Evolutionary conservation across 2,888 invertebrate species (phyloP).

Genomic region (Cryptosula pallasiana): DNA sequence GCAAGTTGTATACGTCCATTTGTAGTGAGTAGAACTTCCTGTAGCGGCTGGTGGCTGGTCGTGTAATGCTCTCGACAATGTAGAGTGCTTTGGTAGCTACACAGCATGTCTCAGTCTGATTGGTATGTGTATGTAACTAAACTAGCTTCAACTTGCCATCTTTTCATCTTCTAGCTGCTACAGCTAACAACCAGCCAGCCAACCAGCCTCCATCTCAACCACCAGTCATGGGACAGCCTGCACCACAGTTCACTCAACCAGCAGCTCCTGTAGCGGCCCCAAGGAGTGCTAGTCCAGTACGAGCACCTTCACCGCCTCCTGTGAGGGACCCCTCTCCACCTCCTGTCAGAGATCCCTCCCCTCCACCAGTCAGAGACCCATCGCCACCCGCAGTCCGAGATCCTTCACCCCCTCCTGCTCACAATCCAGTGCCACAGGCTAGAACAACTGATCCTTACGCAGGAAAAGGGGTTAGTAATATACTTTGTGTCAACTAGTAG

Average conservation of each 20-base stretch:
- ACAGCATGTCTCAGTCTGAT: too few species aligned
- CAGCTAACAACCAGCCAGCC: too few species aligned
- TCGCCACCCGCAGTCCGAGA: conserved; percentile 26
- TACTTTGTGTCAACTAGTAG: too few species aligned
- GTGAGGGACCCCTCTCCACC: conserved; percentile 12
- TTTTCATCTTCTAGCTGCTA: too few species aligned
- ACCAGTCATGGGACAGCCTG: neutral
- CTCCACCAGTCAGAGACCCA: conserved; percentile 33
- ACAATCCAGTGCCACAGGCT: neutral
- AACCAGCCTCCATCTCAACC: too few species aligned
- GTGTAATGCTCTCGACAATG: too few species aligned
- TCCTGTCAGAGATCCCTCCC: conserved; percentile 14
- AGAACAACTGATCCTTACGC: neutral
- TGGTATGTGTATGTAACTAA: too few species aligned
- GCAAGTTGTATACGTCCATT: too few species aligned
- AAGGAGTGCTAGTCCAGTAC: neutral
- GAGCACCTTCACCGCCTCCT: conserved; percentile 30
- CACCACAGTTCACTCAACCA: conserved; percentile 23
- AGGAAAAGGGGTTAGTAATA: neutral
- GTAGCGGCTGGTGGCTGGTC: too few species aligned
- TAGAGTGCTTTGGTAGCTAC: too few species aligned
- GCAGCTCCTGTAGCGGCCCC: conserved; percentile 23
- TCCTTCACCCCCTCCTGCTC: neutral
- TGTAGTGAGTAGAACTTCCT: too few species aligned
- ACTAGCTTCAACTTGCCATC: too few species aligned